These are phyloP conservation scores for Nemotelus pantherinus DNA, from an alignment of 2,888 invertebrate species.

Conservation along the genomic window DNA sequence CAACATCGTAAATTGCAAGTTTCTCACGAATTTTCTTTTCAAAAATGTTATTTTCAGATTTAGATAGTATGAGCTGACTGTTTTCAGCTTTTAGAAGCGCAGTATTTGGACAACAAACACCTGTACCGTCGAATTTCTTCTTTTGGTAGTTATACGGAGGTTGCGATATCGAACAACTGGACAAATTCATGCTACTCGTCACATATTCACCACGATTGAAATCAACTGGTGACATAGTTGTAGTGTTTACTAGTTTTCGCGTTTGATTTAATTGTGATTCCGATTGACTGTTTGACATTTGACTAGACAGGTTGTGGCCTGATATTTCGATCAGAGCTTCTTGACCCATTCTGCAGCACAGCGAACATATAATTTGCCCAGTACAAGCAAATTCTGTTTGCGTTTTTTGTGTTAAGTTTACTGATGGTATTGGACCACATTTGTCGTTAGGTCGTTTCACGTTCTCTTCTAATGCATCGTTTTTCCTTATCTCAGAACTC, in stretches of 20 bases:
- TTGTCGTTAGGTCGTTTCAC: conserved; percentile 18
- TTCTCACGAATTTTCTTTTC: conserved; percentile 52
- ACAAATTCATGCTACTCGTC: conserved; percentile 4
- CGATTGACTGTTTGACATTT: conserved; percentile 47
- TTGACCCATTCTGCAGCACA: too few species aligned
- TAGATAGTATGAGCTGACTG: conserved; percentile 51
- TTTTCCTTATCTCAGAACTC: conserved; percentile 12
- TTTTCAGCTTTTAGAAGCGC: conserved; percentile 38
- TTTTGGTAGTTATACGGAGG: conserved; percentile 15
- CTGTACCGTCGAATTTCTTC: conserved; percentile 19
- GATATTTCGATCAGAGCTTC: too few species aligned
- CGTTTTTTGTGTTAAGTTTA: too few species aligned
- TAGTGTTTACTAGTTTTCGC: background rate
- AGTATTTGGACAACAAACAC: conserved; percentile 14
- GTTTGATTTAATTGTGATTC: conserved; percentile 44
- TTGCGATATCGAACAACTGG: conserved; percentile 17
- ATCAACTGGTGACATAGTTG: conserved; percentile 35
- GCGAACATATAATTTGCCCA: too few species aligned
- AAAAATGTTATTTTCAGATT: conserved; percentile 57
- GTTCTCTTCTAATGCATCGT: conserved; percentile 7
- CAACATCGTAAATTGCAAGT: conserved; percentile 55
- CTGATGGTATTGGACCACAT: background rate
- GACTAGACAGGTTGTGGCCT: background rate
- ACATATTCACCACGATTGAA: conserved; percentile 27
- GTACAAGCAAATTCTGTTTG: too few species aligned